Conservation (phyloP, 92 coral and sea anemone species). For the Montipora capitata region DNA sequence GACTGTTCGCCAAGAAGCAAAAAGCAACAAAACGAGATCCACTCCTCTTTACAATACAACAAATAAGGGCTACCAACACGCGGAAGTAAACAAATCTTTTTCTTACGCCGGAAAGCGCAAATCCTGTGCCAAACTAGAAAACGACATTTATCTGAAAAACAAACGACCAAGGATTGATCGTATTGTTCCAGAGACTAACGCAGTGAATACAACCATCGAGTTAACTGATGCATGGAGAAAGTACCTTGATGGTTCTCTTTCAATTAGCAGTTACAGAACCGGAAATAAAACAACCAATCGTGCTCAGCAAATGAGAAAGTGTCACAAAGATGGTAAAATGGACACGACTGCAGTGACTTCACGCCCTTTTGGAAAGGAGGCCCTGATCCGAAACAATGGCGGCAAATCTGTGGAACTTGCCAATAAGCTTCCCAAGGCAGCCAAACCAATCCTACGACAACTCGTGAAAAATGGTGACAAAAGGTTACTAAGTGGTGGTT, state of each 20-base stretch:
- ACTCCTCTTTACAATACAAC: background rate
- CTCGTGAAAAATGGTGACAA: background rate
- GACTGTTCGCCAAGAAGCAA: background rate
- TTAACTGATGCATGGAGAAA: slow-evolving; percentile 5
- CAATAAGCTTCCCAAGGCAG: background rate
- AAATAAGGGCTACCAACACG: background rate
- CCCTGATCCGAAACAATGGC: background rate
- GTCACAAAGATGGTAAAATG: background rate
- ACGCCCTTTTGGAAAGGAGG: background rate
- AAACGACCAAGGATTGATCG: background rate
- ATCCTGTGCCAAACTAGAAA: background rate
- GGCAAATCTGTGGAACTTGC: background rate
- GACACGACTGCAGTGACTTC: background rate
- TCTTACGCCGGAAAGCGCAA: slow-evolving; percentile 3
- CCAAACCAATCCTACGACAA: slow-evolving; percentile 18
- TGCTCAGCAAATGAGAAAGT: background rate
- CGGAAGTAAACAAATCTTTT: background rate
- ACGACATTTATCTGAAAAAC: background rate
- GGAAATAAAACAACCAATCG: background rate
- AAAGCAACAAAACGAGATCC: background rate
- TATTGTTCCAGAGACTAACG: background rate
- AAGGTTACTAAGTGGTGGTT: background rate
- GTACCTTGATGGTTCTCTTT: background rate
- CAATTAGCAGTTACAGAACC: background rate
- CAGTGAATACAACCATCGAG: background rate